phyloP scores from a whole-genome alignment of 2,113 vertebrate species.

The Osmerus mordax region DNA sequence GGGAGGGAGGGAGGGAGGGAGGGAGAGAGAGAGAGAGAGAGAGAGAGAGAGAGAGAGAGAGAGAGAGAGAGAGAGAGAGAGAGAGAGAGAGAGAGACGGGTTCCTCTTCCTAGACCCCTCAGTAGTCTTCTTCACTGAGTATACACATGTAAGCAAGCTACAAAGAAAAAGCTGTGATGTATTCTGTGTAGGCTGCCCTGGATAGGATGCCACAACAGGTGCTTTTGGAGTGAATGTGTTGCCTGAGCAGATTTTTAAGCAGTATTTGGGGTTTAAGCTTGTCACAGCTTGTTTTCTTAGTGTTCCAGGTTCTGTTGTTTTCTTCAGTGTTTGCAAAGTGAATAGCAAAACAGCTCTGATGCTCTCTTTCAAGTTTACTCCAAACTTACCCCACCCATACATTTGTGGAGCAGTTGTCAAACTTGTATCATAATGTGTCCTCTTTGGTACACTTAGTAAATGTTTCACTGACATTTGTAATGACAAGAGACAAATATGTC shows the following conservation, averaged over 20 bases:
- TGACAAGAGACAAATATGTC: not conserved
- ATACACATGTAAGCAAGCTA: constrained; percentile 35
- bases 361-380: no score
- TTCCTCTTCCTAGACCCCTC: constrained; percentile 6
- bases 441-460: no score
- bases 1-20: constrained; percentile 42
- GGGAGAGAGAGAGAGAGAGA: constrained; percentile 49
- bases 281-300: constrained; percentile 12
- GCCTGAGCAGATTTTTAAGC: no score
- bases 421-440: no score
- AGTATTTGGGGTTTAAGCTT: constrained; percentile 30
- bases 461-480: not conserved
- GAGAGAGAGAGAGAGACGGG: constrained; percentile 42
- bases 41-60: constrained; percentile 49
- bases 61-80: constrained; percentile 20
- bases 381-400: no score
- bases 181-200: constrained; percentile 37
- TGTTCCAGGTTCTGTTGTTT: constrained; percentile 9
- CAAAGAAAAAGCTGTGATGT: constrained; percentile 50
- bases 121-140: constrained; percentile 29
- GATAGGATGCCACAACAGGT: constrained; percentile 49
- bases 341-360: no score
- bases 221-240: constrained; percentile 38
- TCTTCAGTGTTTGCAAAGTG: no score
- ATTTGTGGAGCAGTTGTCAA: no score